A percentile compares a stretch with the other conserved stretches of the same genome.
Evolutionary conservation across 1,140 invertebrate genomes (phyloP).

Genomic region (Ceratosolen fusciceps): DNA sequence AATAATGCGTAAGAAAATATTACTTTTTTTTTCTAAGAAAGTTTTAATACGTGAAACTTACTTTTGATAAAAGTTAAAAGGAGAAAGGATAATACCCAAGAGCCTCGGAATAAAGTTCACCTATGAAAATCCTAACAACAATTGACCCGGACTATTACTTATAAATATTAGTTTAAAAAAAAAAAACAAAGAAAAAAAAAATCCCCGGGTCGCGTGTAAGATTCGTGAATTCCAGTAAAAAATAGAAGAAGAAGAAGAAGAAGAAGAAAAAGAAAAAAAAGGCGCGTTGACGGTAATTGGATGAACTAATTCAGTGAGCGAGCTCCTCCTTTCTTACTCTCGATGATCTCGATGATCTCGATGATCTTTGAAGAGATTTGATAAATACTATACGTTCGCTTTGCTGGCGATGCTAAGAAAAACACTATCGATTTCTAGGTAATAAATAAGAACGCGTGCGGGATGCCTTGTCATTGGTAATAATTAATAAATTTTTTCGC

Average conservation of each 20-base stretch:
- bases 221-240: neutral
- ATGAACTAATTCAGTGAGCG: neutral
- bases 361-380: too few species aligned
- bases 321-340: neutral
- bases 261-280: slow-evolving; percentile 17
- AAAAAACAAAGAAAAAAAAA: too few species aligned
- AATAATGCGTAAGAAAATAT: neutral
- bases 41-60: slow-evolving; percentile 16
- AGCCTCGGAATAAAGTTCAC: neutral
- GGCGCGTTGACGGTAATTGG: neutral
- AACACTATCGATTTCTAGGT: too few species aligned
- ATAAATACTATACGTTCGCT: too few species aligned
- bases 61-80: slow-evolving; percentile 37
- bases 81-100: slow-evolving; percentile 38
- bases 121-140: slow-evolving; percentile 27
- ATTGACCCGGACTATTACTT: slow-evolving; percentile 28
- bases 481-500: too few species aligned
- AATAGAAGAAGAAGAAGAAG: too few species aligned
- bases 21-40: neutral
- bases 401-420: too few species aligned
- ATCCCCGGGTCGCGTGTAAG: neutral
- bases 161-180: slow-evolving; percentile 38
- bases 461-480: too few species aligned
- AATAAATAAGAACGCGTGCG: too few species aligned
- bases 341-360: neutral